Base-by-base conservation (phyloP, 1,140 invertebrate genomes). In the Euura lappo region DNA sequence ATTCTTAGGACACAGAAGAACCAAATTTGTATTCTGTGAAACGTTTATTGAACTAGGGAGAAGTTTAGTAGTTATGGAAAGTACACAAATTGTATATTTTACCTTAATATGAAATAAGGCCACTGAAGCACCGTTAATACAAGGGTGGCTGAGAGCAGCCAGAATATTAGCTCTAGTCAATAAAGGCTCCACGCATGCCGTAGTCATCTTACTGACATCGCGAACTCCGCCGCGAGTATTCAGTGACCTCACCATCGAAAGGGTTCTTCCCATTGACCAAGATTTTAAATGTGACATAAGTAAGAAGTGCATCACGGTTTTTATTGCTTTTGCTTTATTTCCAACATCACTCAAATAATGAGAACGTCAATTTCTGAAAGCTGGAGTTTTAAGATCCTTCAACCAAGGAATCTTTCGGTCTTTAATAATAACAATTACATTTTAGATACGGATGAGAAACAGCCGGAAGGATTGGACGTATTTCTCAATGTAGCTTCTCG, bases 211-310 rank as follows among this genome's bases (percentile, higher is more conserved):
- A 76, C 86, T 89, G 64, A 88, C 89, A 44, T 88, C 89, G 8
- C 88, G 88, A 78, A 88, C 82, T 76, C 90, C 91, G 77, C 93
- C 93, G 8, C 89, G 89, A 83, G 90, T 90, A 44, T 91, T 93
- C 73, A 91, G 91, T 42, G 93, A 94, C 85, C 85, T 95, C 75
- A 90, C 91, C 6, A 89, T 94, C 80, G 93, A 94, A 85, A 90
- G 90, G 80, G 89, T 93, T 65, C 87, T 95, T 76, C 93, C 94
- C n/a, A 91, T 95, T 69, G 91, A 94, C 86, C 89, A 90, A 76
- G 91, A 91, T 78, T 94, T 95, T 85, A 91, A 91, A 82, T 95
- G 92, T 89, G 91, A 93, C 88, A 92, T 93, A 81, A 91, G 91
- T 92, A 86, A 81, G 82, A 77, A 79, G 70, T 68, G 73, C 71